A percentile compares a stretch with the other conserved stretches of the same genome.
Evolutionary conservation across 2,888 invertebrate genomes (phyloP).

Genomic region (Ferrisia virgata): DNA sequence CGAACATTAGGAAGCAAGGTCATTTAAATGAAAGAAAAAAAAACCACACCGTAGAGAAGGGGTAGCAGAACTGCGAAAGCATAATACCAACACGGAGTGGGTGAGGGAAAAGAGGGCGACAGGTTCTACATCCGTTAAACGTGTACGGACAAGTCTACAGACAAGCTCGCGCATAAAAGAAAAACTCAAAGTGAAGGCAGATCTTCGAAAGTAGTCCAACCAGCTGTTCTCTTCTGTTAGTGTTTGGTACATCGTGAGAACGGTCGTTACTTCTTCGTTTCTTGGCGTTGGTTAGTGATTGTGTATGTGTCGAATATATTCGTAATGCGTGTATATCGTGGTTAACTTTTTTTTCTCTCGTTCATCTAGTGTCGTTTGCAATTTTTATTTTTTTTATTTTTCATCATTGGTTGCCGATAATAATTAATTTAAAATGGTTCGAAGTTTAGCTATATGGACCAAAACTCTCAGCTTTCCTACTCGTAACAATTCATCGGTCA

Average conservation of each 20-base stretch:
- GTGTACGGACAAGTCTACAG: slow-evolving; percentile 43
- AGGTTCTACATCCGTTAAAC: slow-evolving; percentile 45
- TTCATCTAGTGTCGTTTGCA: not conserved
- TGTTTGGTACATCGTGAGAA: slow-evolving; percentile 7
- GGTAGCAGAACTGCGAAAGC: slow-evolving; percentile 33
- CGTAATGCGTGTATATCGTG: slow-evolving; percentile 13
- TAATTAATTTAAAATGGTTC: slow-evolving; percentile 63
- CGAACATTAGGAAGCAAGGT: slow-evolving; percentile 43
- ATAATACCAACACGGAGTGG: slow-evolving; percentile 24
- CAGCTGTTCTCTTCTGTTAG: slow-evolving; percentile 40
- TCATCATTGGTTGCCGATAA: not conserved
- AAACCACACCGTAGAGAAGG: not conserved
- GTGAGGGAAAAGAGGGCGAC: slow-evolving; percentile 45
- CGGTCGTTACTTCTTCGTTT: not conserved
- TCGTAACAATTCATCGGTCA: slow-evolving; percentile 76
- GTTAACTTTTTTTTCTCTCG: not conserved
- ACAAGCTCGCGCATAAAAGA: slow-evolving; percentile 37
- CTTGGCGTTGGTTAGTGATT: not conserved
- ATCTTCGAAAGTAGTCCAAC: slow-evolving; percentile 44
- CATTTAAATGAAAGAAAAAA: slow-evolving; percentile 15
- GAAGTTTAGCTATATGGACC: slow-evolving; percentile 85
- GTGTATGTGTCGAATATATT: not conserved
- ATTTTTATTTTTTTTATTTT: not conserved
- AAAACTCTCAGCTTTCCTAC: slow-evolving; percentile 87
- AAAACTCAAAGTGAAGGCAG: slow-evolving; percentile 25